Base-by-base conservation (phyloP, 2,888 invertebrate species). In the Caenorhabditis parvicauda region DNA sequence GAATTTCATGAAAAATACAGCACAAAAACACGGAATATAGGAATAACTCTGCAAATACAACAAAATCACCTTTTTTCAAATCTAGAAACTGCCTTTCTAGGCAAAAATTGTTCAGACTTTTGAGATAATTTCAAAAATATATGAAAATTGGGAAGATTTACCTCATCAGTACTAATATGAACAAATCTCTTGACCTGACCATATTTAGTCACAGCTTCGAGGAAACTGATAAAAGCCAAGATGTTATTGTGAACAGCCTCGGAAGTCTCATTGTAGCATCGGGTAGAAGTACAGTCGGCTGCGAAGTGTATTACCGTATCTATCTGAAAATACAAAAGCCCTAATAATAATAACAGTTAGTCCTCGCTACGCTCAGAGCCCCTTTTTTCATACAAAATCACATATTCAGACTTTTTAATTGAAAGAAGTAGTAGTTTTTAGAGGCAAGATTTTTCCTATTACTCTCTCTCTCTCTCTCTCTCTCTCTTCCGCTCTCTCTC, bases 291-390 rank as follows among this genome's bases (percentile, higher is more conserved):
- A 53, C 79, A 79, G 42, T 79, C 79, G 19, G 79, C 78, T 7
- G 79, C 79, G 51, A 79, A 79, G 44, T 79, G 78, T 49, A 79
- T 72, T 24, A 79, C 64, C 17, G 75, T 75, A 44, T 79, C 79
- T 52, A 79, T 79, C 72, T 77, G 55, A 45, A 64, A 50, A 17
- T 24, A n/a, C 17, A 38, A 29, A 25, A 50, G 2, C 4, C 5
- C 21, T 22, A 24, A 21, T 7, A 32, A 25, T 47, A 35, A 14
- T 35, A 21, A 17, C 17, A 21, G 17, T 19, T 5, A 38, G 17
- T n/a, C n/a, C n/a, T n/a, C n/a, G n/a, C n/a, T n/a, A n/a, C n/a
- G n/a, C n/a, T n/a, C n/a, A n/a, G n/a, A n/a, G n/a, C n/a, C n/a
- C n/a, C n/a, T n/a, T n/a, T n/a, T n/a, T n/a, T n/a, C n/a, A n/a